Base-by-base conservation (phyloP, 2,797 vertebrate genomes). In the Potorous gilbertii region DNA sequence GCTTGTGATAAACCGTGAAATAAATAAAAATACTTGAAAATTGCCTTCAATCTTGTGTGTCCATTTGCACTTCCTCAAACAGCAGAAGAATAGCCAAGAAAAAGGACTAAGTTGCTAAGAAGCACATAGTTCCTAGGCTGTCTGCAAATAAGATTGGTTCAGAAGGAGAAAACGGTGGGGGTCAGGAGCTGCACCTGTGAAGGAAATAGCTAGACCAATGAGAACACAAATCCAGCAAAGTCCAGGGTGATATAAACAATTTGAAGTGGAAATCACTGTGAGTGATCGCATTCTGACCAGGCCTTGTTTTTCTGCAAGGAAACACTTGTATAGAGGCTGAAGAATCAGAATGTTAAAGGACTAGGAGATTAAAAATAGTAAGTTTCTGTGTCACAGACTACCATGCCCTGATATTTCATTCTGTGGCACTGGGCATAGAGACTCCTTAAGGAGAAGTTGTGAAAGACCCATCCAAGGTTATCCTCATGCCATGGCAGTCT, bases 401-500 rank as follows among this genome's bases (percentile, higher is more conserved):
- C 89, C 0, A 0, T 2, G 52, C 34, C 66, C 91, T 55, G 24
- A 91, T 91, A 66, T 95, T 90, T 94, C 56, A 94, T 56, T 93
- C 91, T 46, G n/a, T 12, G 0, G 92, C 29, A 6, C 34, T 50
- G 50, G 29, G 92, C 81, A 89, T 81, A 66, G 95, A 55, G 93
- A 92, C 92, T 97, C 93, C 95, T 97, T 89, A 94, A 97, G 95
- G 96, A 98, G 96, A 97, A 97, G 96, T 93, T 97, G 74, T 24
- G 0, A 59, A 93, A 59, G 94, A 96, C 95, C 93, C 95, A 95
- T 94, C 93, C 98, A 98, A 98, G 98, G 97, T 98, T 97, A 98
- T 97, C 92, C n/a, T 52, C 56, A 95, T 94, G 93, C 96, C 93
- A 94, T 2, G 1, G 96, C 90, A 90, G 97, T 96, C 97, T 97